These are phyloP conservation scores for Anastrepha obliqua DNA, from an alignment of 1,140 invertebrate genomes.

Conservation along the genomic window DNA sequence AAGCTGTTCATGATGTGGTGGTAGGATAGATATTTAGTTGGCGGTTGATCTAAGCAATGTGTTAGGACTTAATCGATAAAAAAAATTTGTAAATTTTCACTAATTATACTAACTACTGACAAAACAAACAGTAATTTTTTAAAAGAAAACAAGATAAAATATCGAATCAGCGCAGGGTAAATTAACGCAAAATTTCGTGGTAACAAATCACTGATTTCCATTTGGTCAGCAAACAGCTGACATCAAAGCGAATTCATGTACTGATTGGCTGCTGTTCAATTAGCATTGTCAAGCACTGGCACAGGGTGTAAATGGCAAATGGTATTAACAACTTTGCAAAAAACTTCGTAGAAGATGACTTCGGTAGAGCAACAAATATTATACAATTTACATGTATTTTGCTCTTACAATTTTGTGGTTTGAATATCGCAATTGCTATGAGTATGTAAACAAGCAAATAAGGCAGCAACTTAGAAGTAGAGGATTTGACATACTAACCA, in stretches of 20 bases:
- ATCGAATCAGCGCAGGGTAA: background rate
- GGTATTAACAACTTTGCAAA: no score
- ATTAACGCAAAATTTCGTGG: background rate
- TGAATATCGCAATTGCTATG: no score
- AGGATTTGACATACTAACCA: no score
- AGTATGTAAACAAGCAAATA: no score
- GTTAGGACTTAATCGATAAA: background rate
- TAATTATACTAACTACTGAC: constrained; percentile 14
- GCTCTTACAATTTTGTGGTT: no score
- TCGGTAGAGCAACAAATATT: no score
- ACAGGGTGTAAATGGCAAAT: background rate
- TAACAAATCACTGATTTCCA: background rate
- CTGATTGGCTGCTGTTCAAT: background rate
- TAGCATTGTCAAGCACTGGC: background rate
- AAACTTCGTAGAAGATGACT: no score
- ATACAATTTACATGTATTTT: no score
- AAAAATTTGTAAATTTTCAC: background rate
- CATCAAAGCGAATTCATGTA: no score
- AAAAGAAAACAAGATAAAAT: background rate
- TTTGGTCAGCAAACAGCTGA: background rate
- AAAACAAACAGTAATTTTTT: constrained; percentile 20
- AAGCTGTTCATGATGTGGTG: constrained; percentile 79
- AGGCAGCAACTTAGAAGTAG: no score
- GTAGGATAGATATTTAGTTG: background rate
- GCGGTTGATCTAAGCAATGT: background rate